Percentiles rank a stretch among this genome's conserved stretches.
Evolutionary conservation across 2,888 invertebrate species (phyloP).

Genomic region (Tortricodes alternella): DNA sequence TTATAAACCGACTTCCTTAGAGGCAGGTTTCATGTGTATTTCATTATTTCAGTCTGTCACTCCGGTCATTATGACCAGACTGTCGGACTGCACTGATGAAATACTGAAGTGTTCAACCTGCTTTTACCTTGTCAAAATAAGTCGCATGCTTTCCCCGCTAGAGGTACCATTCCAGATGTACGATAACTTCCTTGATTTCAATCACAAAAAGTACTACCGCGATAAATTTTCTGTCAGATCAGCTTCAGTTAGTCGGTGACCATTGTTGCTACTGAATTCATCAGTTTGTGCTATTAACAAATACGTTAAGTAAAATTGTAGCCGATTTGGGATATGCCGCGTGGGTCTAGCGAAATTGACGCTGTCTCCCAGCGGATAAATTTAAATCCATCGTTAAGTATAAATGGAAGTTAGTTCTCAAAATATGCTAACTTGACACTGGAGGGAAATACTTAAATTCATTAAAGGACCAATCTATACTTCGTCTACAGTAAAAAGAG

Average conservation of each 20-base stretch:
- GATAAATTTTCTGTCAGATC: constrained; percentile 4
- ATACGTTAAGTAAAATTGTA: background rate
- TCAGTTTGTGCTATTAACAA: constrained; percentile 26
- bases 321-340: background rate
- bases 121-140: too few species aligned
- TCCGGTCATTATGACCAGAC: too few species aligned
- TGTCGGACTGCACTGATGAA: too few species aligned
- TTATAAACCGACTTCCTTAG: too few species aligned
- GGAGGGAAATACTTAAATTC: constrained; percentile 33
- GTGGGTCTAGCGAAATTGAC: background rate
- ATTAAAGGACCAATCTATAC: constrained; percentile 31
- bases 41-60: too few species aligned
- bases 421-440: constrained; percentile 25
- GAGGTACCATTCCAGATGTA: background rate
- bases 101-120: too few species aligned
- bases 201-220: constrained; percentile 22
- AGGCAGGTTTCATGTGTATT: too few species aligned
- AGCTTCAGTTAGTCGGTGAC: background rate
- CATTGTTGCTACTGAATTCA: constrained; percentile 6
- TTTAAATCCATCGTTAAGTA: constrained; percentile 17
- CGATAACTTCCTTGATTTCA: constrained; percentile 7
- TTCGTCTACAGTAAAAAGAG: too few species aligned
- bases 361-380: background rate
- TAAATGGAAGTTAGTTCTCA: constrained; percentile 40
- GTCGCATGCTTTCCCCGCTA: too few species aligned